Conservation (phyloP, 1,140 invertebrate species). For the Phthorimaea operculella region DNA sequence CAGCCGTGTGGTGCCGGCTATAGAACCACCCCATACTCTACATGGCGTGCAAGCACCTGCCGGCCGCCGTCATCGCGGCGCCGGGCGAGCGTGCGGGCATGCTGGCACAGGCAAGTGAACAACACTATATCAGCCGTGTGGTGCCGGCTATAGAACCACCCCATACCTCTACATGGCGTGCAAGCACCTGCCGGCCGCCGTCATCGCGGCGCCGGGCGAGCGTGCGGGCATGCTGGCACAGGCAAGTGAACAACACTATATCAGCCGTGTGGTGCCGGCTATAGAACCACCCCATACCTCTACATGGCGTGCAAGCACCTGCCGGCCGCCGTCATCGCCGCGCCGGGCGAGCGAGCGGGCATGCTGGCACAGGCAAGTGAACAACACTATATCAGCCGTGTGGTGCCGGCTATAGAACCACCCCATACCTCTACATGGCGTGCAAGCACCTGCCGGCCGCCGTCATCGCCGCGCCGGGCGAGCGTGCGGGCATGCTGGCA, state of each 20-base stretch:
- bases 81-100: conserved; percentile 90
- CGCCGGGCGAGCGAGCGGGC: conserved; percentile 87
- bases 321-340: conserved; percentile 81
- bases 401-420: no score
- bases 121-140: no score
- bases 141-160: no score
- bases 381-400: no score
- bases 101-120: conserved; percentile 87
- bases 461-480: conserved; percentile 84
- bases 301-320: conserved; percentile 91
- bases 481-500: conserved; percentile 88
- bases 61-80: conserved; percentile 80
- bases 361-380: conserved; percentile 91
- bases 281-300: no score
- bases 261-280: no score
- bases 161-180: conserved; percentile 90
- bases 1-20: no score
- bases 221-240: conserved; percentile 89
- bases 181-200: conserved; percentile 83
- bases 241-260: no score
- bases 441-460: conserved; percentile 87
- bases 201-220: conserved; percentile 87
- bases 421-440: conserved; percentile 87
- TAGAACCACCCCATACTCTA: no score
- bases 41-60: conserved; percentile 89